Evolutionary conservation across 2,113 vertebrate species (phyloP), one percentile per base, ranked within the genome.

Genomic region (Tonatia bakeri): DNA sequence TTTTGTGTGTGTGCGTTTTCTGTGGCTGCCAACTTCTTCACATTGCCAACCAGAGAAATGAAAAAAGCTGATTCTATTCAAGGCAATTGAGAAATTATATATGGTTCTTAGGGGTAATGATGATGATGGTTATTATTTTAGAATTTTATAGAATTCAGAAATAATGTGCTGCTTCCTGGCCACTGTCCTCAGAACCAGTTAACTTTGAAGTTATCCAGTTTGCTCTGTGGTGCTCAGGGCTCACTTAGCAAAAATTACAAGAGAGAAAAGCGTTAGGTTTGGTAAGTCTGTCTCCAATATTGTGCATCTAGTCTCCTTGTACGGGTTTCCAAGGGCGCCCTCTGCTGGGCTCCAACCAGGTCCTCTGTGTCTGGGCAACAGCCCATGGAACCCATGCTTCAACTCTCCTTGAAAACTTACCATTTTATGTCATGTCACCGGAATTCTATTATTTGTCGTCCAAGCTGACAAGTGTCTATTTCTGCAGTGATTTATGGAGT

Each of bases 281-380:
- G 67, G 24, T 73, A 76, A 83, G 84, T 82, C 28, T 65, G 7
- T 50, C 79, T 75, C 36, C 17, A 45, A 14, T 20, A 2, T 33
- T 43, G 3, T 4, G 0, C 14, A 6, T 72, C 86, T 80, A 50
- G 45, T 84, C 24, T 64, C 64, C 19, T 19, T 36, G 26, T 83
- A 47, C 26, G 85, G 33, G 40, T 80, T 96, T 93, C 75, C 81
- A 92, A 91, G 96, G 75, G 92, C 94, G 87, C 94, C 87, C 95
- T 95, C 83, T 96, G 73, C 80, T 95, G 94, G 95, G 90, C 67
- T 79, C 45, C 92, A 90, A 28, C 15, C 26, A 70, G 47, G 54
- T 64, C 77, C 59, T 81, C 61, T 75, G 50, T 67, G 22, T 86
- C 87, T 61, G 43, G 56, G 28, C 17, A 70, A 64, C 4, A 85